A percentile compares a stretch with the other conserved stretches of the same genome.
phyloP scores from a whole-genome alignment of 35 echinoderm and acorn worm genomes.

The Anneissia japonica region DNA sequence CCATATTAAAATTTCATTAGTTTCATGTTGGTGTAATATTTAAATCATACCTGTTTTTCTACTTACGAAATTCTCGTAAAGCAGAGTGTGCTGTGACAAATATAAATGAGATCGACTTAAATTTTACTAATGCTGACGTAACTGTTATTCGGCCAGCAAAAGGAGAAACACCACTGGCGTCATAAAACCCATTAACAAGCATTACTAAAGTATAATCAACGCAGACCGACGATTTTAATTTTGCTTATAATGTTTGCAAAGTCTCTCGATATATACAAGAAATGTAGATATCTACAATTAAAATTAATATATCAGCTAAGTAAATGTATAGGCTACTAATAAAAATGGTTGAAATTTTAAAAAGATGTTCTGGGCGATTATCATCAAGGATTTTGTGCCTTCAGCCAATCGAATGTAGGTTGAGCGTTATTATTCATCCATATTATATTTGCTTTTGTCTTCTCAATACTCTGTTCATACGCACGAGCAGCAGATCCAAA shows the following conservation, averaged over 20 bases:
- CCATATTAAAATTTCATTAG: too few relatives aligned
- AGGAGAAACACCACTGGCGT: neutral
- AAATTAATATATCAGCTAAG: neutral
- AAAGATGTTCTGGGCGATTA: neutral
- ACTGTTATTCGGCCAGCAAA: neutral
- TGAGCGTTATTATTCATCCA: constrained; percentile 76
- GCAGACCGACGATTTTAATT: too few relatives aligned
- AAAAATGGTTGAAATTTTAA: neutral
- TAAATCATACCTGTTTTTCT: too few relatives aligned
- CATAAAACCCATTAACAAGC: too few relatives aligned
- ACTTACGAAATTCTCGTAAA: too few relatives aligned
- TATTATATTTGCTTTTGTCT: constrained; percentile 66
- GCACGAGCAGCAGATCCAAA: constrained; percentile 85
- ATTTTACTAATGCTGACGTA: too few relatives aligned
- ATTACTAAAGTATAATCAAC: too few relatives aligned
- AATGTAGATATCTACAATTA: neutral
- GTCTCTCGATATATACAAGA: neutral
- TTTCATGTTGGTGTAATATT: too few relatives aligned
- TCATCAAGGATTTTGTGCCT: neutral
- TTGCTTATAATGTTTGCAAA: too few relatives aligned
- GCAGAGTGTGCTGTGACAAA: too few relatives aligned
- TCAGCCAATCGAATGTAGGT: constrained; percentile 32
- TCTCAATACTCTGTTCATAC: constrained; percentile 70
- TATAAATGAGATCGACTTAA: too few relatives aligned
- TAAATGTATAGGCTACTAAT: neutral